These are phyloP conservation scores for Eretmocerus hayati DNA, from an alignment of 2,888 invertebrate species.

Conservation along the genomic window DNA sequence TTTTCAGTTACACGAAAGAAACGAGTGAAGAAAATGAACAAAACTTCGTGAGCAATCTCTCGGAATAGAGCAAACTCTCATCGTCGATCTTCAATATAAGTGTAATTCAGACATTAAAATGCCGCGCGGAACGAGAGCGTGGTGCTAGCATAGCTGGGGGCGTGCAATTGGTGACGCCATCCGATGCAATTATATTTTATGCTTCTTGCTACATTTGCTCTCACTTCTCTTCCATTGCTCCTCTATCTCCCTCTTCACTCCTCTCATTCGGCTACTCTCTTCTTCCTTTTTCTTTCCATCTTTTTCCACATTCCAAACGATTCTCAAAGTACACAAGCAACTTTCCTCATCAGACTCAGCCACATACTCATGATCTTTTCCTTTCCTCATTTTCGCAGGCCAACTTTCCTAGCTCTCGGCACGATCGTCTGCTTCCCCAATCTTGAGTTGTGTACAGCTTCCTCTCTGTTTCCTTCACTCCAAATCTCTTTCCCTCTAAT, in stretches of 20 bases:
- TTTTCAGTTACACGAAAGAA: no score
- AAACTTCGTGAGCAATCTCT: no score
- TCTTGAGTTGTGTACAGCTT: constrained; percentile 9
- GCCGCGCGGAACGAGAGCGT: constrained; percentile 32
- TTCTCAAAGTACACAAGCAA: constrained; percentile 10
- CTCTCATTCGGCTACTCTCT: constrained; percentile 10
- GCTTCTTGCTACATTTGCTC: constrained; percentile 39
- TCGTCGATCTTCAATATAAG: constrained; percentile 42
- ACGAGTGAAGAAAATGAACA: no score
- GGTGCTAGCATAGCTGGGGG: constrained; percentile 31
- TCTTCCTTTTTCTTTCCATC: no score
- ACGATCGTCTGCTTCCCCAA: constrained; percentile 12
- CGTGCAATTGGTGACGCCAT: constrained; percentile 40
- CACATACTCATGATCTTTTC: constrained; percentile 20
- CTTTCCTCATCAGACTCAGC: constrained; percentile 18
- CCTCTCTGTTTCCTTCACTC: constrained; percentile 16
- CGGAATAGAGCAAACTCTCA: constrained; percentile 19
- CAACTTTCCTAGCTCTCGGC: constrained; percentile 7
- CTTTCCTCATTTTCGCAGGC: constrained; percentile 2
- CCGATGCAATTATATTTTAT: constrained; percentile 47
- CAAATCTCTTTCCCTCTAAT: constrained; percentile 11
- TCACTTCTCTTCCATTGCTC: constrained; percentile 7
- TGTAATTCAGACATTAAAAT: constrained; percentile 47
- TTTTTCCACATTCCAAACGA: no score
- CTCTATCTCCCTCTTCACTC: constrained; percentile 13